These are phyloP conservation scores for Actinia equina DNA, from an alignment of 64 coral and sea anemone genomes.

Conservation along the genomic window DNA sequence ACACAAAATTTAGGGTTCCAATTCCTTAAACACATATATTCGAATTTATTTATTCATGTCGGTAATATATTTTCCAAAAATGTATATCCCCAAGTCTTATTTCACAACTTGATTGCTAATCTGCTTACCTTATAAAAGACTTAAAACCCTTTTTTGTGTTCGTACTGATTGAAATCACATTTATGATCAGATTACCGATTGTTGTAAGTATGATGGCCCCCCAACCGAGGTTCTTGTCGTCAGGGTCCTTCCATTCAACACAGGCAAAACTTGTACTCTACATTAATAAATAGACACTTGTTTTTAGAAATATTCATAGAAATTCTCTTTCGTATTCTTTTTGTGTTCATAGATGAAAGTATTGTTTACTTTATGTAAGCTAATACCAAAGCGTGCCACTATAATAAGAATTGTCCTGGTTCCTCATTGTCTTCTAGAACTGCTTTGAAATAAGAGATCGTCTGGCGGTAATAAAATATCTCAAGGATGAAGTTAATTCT, in stretches of 20 bases:
- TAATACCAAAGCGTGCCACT: background rate
- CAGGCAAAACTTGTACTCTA: background rate
- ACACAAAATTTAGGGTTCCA: too few species aligned
- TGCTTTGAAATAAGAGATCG: background rate
- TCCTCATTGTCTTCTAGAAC: background rate
- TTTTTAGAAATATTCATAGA: background rate
- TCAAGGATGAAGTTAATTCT: background rate
- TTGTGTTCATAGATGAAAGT: background rate
- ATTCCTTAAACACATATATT: too few species aligned
- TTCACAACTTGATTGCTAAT: background rate
- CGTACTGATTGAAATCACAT: constrained; percentile 5
- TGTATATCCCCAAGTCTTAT: background rate
- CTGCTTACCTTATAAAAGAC: background rate
- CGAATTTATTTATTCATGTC: too few species aligned
- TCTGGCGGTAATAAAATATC: background rate
- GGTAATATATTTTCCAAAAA: too few species aligned
- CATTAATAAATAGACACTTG: background rate
- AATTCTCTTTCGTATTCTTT: background rate
- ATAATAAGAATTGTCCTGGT: too few species aligned
- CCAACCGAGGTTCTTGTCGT: background rate
- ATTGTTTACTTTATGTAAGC: background rate
- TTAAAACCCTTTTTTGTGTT: background rate
- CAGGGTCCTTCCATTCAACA: background rate
- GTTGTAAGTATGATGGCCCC: background rate
- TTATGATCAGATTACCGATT: constrained; percentile 3